These are phyloP conservation scores for Capreolus pygargus DNA, from an alignment of 2,113 vertebrate species.

Conservation along the genomic window DNA sequence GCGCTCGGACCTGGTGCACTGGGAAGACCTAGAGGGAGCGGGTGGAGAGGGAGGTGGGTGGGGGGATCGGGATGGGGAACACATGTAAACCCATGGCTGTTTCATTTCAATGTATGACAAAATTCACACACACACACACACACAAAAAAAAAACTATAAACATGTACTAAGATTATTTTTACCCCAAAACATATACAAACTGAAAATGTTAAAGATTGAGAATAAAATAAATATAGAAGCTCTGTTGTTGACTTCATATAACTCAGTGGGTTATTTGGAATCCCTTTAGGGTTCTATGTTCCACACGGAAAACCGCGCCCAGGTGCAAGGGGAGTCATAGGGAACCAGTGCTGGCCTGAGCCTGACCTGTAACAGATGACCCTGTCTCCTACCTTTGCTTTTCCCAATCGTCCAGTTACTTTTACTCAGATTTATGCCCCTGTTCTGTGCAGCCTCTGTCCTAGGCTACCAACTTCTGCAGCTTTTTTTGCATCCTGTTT, in stretches of 20 bases:
- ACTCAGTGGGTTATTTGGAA: not conserved
- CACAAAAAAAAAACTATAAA: too few relatives aligned
- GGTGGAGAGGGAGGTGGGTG: too few relatives aligned
- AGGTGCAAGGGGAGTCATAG: not conserved
- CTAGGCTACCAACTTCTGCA: not conserved
- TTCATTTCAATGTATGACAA: too few relatives aligned
- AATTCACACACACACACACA: too few relatives aligned
- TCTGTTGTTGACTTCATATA: not conserved
- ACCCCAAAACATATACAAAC: not conserved
- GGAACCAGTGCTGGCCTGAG: not conserved
- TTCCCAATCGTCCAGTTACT: not conserved
- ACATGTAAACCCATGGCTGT: too few relatives aligned
- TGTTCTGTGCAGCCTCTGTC: not conserved
- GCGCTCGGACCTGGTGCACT: too few relatives aligned
- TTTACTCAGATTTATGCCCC: not conserved
- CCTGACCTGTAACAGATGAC: not conserved
- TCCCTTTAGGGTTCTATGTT: not conserved
- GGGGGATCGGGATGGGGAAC: too few relatives aligned
- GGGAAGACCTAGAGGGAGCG: too few relatives aligned
- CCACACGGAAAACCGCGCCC: not conserved
- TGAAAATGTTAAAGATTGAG: not conserved
- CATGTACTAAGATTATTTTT: not conserved
- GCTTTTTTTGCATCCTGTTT: not conserved
- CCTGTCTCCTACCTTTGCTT: not conserved
- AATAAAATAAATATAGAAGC: constrained; percentile 7